Base-by-base conservation (phyloP, 92 coral and sea anemone genomes). In the Galaxea fascicularis region DNA sequence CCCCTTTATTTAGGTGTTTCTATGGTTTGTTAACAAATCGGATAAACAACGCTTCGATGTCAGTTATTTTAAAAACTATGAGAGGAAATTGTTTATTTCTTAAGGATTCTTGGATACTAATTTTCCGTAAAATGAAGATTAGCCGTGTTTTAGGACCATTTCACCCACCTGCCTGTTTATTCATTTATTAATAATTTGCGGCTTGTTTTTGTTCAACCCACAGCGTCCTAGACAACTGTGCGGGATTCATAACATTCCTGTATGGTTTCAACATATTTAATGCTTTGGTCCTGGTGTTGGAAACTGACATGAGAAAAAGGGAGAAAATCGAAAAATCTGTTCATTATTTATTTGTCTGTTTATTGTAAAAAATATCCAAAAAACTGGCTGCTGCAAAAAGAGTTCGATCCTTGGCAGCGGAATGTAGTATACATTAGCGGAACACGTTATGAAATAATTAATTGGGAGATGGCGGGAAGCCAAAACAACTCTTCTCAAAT, bases 131-230 rank as follows among this genome's bases (percentile, higher is more conserved):
- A 5, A 28, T 1, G 11, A 65, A 28, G 70, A 12, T 30, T 1
- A 27, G 22, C 22, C 15, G 18, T 60, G 82, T 26, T 24, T 28
- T 15, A 27, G 15, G 27, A 17, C 49, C 18, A 59, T 4, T 27
- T 27, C 27, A 18, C 13, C 20, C 28, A 65, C 70, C 70, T 27
- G 70, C 22, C 28, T 14, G 21, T 39, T 77, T 45, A 11, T 20
- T 41, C 39, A 41, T 77, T 21, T 11, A 77, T 77, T 39, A 60
- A 29, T 77, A 57, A 77, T 27, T 10, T 14, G 82, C 22, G 82
- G 82, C 70, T 45, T 77, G 25, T 25, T 10, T 58, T 59, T 60
- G 71, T 45, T 14, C 60, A 39, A 77, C 4, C 82, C 71, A 15
- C 68, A 35, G 82, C 82, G 71, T 77, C 82, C 31, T 77, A 27